Conservation (phyloP, 2,888 invertebrate species). For the Hofmannophila pseudospretella region DNA sequence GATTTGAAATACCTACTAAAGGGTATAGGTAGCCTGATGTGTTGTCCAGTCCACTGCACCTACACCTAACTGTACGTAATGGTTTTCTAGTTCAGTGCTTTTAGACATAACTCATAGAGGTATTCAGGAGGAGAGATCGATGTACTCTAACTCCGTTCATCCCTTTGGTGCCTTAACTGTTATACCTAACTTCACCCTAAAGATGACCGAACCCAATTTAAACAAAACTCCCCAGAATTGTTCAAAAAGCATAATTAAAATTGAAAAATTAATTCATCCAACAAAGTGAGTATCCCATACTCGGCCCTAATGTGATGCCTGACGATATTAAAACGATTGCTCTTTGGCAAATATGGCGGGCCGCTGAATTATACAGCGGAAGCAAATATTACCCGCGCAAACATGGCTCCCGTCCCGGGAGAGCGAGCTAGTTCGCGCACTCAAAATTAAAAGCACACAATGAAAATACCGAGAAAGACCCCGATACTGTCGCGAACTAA, state of each 20-base stretch:
- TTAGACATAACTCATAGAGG: no score
- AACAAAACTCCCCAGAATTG: conserved; percentile 2
- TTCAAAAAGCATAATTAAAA: conserved; percentile 38
- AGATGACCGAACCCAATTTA: not conserved
- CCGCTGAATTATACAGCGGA: conserved; percentile 80
- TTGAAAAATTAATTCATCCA: conserved; percentile 67
- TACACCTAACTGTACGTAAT: no score
- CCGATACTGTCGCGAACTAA: conserved; percentile 75
- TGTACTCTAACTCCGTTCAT: no score
- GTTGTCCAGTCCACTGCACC: no score
- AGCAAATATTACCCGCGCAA: conserved; percentile 80
- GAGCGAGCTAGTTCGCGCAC: conserved; percentile 80
- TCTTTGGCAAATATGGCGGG: conserved; percentile 81
- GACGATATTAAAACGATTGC: conserved; percentile 81
- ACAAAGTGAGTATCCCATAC: conserved; percentile 58
- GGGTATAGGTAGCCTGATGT: no score
- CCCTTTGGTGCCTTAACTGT: no score
- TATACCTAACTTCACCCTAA: not conserved
- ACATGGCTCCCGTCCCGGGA: conserved; percentile 72
- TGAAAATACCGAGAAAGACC: conserved; percentile 76
- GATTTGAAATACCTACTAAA: no score
- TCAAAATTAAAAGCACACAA: conserved; percentile 82
- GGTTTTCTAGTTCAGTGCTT: no score
- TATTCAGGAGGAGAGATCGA: no score
- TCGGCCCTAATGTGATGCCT: conserved; percentile 73